phyloP scores from a whole-genome alignment of 2,888 invertebrate species.

The Oscheius sp. region DNA sequence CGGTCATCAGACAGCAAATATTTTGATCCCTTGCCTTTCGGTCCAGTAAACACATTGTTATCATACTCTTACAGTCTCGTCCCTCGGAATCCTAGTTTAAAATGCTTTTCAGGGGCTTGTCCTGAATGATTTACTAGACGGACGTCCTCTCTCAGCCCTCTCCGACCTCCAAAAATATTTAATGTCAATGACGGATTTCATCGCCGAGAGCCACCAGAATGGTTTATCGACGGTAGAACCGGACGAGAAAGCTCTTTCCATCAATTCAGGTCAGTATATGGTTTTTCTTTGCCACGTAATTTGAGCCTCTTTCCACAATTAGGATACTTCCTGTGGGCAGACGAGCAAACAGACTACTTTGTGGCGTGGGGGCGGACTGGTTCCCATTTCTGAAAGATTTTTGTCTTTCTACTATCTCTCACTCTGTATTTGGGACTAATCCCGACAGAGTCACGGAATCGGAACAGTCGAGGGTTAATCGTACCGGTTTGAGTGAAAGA shows the following conservation, averaged over 20 bases:
- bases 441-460: neutral
- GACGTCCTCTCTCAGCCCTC: neutral
- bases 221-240: no score
- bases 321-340: conserved; percentile 9
- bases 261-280: conserved; percentile 10
- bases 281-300: conserved; percentile 8
- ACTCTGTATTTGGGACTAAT: neutral
- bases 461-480: conserved; percentile 25
- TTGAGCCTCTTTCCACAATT: neutral
- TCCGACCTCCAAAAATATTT: neutral
- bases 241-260: conserved; percentile 20
- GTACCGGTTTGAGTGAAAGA: conserved; percentile 22
- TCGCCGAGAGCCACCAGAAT: neutral
- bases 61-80: no score
- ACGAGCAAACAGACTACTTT: conserved; percentile 25
- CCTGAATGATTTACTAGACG: conserved; percentile 1
- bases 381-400: conserved; percentile 5
- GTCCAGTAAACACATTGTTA: no score
- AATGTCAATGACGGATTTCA: conserved; percentile 26
- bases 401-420: neutral
- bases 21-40: no score
- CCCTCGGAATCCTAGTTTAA: neutral
- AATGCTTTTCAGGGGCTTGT: conserved; percentile 9
- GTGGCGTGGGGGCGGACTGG: conserved; percentile 9
- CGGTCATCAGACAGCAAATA: no score